Evolutionary conservation across 2,113 vertebrate species (phyloP).

Genomic region (Actenoides hombroni): DNA sequence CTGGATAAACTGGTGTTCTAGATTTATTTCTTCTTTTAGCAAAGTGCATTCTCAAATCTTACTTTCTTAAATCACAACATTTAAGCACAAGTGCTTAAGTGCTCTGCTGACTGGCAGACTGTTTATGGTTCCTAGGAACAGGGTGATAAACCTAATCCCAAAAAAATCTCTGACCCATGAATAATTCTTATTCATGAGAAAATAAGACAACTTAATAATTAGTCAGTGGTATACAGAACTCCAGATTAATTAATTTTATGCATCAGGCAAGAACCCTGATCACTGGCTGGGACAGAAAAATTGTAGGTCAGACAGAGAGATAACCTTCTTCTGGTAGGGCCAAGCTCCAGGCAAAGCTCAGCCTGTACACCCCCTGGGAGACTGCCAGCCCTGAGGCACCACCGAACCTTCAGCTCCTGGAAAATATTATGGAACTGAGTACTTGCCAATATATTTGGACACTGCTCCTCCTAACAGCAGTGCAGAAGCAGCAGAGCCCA

Average conservation of each 20-base stretch:
- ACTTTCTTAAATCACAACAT: background rate
- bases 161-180: background rate
- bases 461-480: accelerated
- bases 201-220: background rate
- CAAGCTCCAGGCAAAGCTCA: background rate
- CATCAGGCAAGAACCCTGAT: background rate
- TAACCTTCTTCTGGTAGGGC: background rate
- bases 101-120: background rate
- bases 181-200: background rate
- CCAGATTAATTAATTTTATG: background rate
- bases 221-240: background rate
- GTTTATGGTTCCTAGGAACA: background rate
- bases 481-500: background rate
- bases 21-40: background rate
- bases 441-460: background rate
- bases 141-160: background rate
- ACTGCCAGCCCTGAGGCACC: background rate
- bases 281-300: background rate
- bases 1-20: background rate
- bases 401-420: background rate
- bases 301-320: background rate
- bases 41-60: background rate
- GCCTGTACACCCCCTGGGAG: background rate
- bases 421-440: background rate
- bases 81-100: background rate